Evolutionary conservation across 2,888 invertebrate genomes (phyloP).

Genomic region (Prenolepis imparis): DNA sequence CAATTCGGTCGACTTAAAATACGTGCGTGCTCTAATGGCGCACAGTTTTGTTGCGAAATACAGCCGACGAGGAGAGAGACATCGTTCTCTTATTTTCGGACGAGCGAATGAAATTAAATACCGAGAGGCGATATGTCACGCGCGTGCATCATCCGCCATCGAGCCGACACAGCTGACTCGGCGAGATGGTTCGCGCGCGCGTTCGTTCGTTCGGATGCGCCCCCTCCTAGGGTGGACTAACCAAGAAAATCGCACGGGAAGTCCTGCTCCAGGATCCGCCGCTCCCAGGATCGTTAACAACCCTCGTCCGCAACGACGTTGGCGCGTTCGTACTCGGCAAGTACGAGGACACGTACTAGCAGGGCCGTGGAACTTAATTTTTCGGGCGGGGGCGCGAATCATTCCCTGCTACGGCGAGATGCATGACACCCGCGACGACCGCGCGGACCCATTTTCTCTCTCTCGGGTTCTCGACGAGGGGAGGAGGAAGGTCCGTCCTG

Average conservation of each 20-base stretch:
- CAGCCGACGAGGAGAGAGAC: neutral
- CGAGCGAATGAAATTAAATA: too few species aligned
- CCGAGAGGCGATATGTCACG: too few species aligned
- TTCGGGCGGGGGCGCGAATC: conserved; percentile 73
- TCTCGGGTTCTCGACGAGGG: neutral
- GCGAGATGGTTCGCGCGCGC: too few species aligned
- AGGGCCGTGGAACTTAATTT: conserved; percentile 71
- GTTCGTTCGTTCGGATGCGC: too few species aligned
- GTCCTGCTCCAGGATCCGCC: too few species aligned
- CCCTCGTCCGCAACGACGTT: neutral
- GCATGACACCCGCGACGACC: conserved; percentile 80
- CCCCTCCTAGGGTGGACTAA: too few species aligned
- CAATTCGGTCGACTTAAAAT: neutral
- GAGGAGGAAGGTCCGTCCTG: too few species aligned
- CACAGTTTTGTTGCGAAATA: conserved; percentile 29
- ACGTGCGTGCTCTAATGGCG: conserved; percentile 14
- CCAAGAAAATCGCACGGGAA: too few species aligned
- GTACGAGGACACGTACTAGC: conserved; percentile 61
- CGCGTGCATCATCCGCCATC: too few species aligned
- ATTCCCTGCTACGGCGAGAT: conserved; percentile 75
- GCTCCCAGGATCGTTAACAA: too few species aligned
- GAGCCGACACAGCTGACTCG: too few species aligned
- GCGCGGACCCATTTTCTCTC: conserved; percentile 62
- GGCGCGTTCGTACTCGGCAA: neutral
- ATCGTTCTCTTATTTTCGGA: too few species aligned